Evolutionary conservation across 1,140 invertebrate genomes (phyloP).

Genomic region (Plodia interpunctella): DNA sequence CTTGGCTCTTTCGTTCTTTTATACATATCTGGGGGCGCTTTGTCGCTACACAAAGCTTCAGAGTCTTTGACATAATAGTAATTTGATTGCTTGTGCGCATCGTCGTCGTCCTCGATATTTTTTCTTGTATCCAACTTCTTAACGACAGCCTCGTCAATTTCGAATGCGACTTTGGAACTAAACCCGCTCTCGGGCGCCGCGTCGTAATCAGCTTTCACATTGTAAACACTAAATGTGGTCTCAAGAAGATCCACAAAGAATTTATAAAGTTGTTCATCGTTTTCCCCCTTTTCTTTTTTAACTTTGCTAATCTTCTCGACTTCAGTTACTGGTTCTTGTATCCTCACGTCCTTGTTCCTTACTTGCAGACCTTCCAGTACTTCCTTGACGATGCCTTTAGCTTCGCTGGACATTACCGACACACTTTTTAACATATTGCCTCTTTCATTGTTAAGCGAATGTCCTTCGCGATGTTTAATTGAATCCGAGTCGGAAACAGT

Average conservation of each 20-base stretch:
- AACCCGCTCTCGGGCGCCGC: not conserved
- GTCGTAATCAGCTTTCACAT: constrained; percentile 27
- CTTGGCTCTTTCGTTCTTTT: not conserved
- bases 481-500: constrained; percentile 29
- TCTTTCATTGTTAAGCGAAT: not conserved
- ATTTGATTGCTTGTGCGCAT: constrained; percentile 7
- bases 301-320: constrained; percentile 22
- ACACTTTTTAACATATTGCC: not conserved
- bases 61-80: constrained; percentile 3
- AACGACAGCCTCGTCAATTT: constrained; percentile 38
- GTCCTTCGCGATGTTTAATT: constrained; percentile 1
- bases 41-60: not conserved
- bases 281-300: constrained; percentile 28
- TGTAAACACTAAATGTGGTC: constrained; percentile 40
- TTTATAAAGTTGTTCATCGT: constrained; percentile 27
- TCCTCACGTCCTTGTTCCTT: constrained; percentile 20
- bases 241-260: constrained; percentile 52
- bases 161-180: constrained; percentile 24
- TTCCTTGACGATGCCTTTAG: constrained; percentile 25
- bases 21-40: not conserved
- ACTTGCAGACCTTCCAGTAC: constrained; percentile 25
- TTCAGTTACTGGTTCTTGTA: constrained; percentile 32
- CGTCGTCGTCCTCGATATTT: constrained; percentile 6
- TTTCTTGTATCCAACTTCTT: constrained; percentile 32
- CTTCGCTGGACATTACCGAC: not conserved